phyloP scores from a whole-genome alignment of 2,888 invertebrate species.

The Endotricha flammealis region DNA sequence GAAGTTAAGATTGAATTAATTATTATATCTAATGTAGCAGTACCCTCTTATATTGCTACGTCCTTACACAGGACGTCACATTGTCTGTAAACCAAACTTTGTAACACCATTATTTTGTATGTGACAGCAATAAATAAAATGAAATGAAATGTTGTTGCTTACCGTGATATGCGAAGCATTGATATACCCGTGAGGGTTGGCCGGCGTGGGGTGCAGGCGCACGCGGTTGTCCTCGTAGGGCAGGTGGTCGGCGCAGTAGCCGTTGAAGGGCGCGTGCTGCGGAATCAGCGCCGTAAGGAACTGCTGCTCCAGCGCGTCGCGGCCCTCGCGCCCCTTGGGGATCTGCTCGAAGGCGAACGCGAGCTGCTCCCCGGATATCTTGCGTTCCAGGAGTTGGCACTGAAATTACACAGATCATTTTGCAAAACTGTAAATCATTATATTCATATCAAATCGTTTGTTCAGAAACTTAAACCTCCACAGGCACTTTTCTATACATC shows the following conservation, averaged over 20 bases:
- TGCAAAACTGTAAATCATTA: no score
- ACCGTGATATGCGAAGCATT: constrained; percentile 95
- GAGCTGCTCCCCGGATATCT: constrained; percentile 84
- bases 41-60: no score
- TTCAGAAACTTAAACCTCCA: no score
- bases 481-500: no score
- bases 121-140: no score
- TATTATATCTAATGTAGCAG: no score
- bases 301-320: constrained; percentile 80
- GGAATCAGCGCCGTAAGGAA: constrained; percentile 85
- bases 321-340: constrained; percentile 85
- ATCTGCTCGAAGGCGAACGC: constrained; percentile 92
- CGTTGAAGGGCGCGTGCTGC: constrained; percentile 80
- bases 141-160: constrained; percentile 20
- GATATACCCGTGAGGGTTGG: constrained; percentile 92
- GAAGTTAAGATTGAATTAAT: no score
- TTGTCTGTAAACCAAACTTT: no score
- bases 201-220: constrained; percentile 86
- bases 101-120: no score
- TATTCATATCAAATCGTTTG: background rate
- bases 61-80: no score
- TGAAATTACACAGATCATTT: constrained; percentile 29
- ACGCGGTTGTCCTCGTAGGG: constrained; percentile 96
- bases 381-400: constrained; percentile 69
- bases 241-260: constrained; percentile 83